Base-by-base conservation (phyloP, 2,113 vertebrate genomes). In the Lophius piscatorius region DNA sequence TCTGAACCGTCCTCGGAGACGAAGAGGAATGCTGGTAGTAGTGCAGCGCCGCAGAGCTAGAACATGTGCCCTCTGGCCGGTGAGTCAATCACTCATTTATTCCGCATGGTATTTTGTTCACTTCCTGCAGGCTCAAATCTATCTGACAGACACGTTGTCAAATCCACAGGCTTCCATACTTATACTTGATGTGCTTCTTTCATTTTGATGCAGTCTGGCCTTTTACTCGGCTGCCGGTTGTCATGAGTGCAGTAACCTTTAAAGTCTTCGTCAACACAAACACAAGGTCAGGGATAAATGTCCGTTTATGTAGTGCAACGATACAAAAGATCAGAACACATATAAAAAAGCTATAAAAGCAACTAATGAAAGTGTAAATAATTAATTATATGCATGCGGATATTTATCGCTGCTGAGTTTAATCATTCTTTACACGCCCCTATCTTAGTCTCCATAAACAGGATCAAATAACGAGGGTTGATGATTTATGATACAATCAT, bases 11-110 rank as follows among this genome's bases (percentile, higher is more conserved):
- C 31, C 16, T 28, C 58, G 39, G 50, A 33, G 23, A 9, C 9
- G 10, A 0, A 7, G 24, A 63, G 10, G 13, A 9, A 14, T 11
- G 2, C 10, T 2, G n/a, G 29, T 33, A 42, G 31, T 2, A 39
- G 47, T 9, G 26, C 4, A 38, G 4, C 2, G 33, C 9, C 12
- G 24, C 50, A 58, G 17, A 54, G 23, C n/a, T 26, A 2, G 39
- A 50, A 45, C 35, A 62, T 41, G 0, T 9, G 44, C 29, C 16
- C n/a, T n/a, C n/a, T 1, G 44, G 21, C 9, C 18, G 41, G 8
- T 3, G 9, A 55, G 35, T 60, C 31, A 57, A 16, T 52, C 61
- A 39, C 34, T 44, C 28, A 9, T 45, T 66, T 22, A 48, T 44
- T 57, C 38, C 14, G 10, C 14, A 3, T 20, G 20, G 33, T 18